A percentile compares a stretch with the other conserved stretches of the same genome.
These are phyloP conservation scores for Microcebus lehilahytsara DNA, from an alignment of 2,113 vertebrate genomes.

Conservation along the genomic window DNA sequence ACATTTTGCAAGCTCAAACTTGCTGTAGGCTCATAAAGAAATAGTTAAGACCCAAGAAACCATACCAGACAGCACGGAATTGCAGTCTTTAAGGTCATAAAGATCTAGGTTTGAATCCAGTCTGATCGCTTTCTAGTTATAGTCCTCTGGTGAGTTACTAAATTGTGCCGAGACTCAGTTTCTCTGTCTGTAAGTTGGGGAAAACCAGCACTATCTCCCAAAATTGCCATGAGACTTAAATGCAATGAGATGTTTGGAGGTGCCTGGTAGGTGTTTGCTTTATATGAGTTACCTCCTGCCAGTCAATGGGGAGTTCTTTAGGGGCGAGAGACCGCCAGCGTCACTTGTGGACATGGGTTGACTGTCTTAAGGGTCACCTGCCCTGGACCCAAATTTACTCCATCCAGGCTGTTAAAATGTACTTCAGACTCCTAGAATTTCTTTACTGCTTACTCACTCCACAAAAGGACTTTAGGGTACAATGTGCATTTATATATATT, in stretches of 20 bases:
- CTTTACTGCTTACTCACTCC: not conserved
- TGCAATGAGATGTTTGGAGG: not conserved
- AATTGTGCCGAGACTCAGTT: not conserved
- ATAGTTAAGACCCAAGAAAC: rapidly evolving
- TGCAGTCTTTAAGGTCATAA: not conserved
- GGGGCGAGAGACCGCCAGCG: not conserved
- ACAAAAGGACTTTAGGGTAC: not conserved
- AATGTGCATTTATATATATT: not conserved
- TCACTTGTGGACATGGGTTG: not conserved
- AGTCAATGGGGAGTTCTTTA: not conserved
- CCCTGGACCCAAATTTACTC: not conserved
- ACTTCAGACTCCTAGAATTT: not conserved
- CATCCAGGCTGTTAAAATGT: not conserved
- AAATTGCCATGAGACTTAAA: not conserved
- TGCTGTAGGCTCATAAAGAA: not conserved
- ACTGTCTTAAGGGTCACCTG: not conserved
- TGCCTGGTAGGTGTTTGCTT: not conserved
- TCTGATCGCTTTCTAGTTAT: not conserved
- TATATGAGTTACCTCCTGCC: not conserved
- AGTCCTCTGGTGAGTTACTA: not conserved
- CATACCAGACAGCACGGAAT: not conserved
- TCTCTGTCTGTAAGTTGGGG: not conserved
- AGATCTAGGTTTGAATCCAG: not conserved
- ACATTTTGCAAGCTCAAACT: not conserved
- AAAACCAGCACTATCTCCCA: not conserved